Evolutionary conservation across 2,113 vertebrate species (phyloP).

Genomic region (Melanostigma gelatinosum): DNA sequence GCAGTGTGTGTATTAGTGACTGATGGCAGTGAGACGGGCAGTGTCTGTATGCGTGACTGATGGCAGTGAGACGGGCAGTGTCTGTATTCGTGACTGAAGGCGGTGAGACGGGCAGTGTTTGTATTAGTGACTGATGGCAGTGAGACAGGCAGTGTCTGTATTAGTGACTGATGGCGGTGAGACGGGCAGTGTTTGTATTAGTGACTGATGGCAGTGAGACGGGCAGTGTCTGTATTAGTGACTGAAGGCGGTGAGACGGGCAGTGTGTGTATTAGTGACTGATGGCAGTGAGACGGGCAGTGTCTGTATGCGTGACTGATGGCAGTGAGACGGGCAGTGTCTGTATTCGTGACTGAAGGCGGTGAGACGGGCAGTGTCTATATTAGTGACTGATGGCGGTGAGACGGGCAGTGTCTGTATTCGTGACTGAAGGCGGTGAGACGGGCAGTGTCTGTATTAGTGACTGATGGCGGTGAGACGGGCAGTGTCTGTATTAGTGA

Average conservation of each 20-base stretch:
- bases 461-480: too few relatives aligned
- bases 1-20: not conserved
- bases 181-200: too few relatives aligned
- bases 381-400: too few relatives aligned
- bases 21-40: constrained; percentile 23
- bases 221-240: too few relatives aligned
- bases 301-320: not conserved
- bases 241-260: not conserved
- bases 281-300: too few relatives aligned
- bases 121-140: not conserved
- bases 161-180: too few relatives aligned
- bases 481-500: too few relatives aligned
- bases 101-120: not conserved
- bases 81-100: not conserved
- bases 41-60: not conserved
- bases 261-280: not conserved
- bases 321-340: not conserved
- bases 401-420: too few relatives aligned
- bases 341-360: not conserved
- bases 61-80: too few relatives aligned
- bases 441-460: too few relatives aligned
- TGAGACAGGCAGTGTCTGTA: not conserved
- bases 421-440: too few relatives aligned
- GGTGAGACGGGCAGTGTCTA: constrained; percentile 6
- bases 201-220: too few relatives aligned